Percentiles rank a stretch among this genome's conserved stretches.
Conservation (phyloP, 2,113 vertebrate genomes). For the Apteryx owenii region DNA sequence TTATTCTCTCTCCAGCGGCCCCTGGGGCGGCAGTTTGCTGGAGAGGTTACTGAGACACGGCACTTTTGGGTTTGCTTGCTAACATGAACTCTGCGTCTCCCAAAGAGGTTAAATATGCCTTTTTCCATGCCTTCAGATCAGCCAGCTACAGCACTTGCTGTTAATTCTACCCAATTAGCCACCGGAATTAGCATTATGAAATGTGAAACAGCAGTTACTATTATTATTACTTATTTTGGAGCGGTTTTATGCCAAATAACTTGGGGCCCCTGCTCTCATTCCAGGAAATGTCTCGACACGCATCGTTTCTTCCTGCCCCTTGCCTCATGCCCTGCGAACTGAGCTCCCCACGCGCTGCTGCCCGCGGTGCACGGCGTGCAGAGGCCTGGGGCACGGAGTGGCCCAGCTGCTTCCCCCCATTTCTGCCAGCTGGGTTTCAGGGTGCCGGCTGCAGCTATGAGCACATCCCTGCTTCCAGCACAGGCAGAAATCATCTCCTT, state of each 20-base stretch:
- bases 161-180: not conserved
- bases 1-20: not conserved
- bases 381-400: not conserved
- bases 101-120: not conserved
- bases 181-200: not conserved
- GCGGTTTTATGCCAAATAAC: not conserved
- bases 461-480: not conserved
- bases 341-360: fast-evolving
- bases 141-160: not conserved
- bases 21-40: not conserved
- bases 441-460: not conserved
- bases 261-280: not conserved
- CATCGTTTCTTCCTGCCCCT: not conserved
- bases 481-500: not conserved
- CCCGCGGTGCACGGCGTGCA: not conserved
- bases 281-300: not conserved
- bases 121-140: not conserved
- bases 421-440: not conserved
- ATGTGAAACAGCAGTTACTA: not conserved
- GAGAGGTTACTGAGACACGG: not conserved
- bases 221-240: not conserved
- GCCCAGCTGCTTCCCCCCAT: not conserved
- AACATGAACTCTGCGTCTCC: not conserved
- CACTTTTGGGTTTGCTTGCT: not conserved
- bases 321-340: fast-evolving